phyloP scores from a whole-genome alignment of 64 coral and sea anemone species.

The Stichodactyla helianthus region DNA sequence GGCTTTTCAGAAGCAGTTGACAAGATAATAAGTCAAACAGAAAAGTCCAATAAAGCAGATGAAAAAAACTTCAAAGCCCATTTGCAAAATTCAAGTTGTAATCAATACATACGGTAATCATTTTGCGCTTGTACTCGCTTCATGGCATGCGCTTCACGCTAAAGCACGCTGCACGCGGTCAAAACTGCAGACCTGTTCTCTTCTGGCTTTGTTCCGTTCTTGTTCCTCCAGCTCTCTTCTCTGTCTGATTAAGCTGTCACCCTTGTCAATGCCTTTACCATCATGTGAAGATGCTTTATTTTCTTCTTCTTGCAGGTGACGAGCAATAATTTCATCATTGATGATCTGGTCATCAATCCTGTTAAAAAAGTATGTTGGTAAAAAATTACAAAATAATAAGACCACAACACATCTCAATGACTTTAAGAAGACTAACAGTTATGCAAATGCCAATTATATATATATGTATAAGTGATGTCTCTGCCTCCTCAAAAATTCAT shows the following conservation, averaged over 20 bases:
- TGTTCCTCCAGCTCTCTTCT: slow-evolving; percentile 16
- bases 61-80: too few relatives aligned
- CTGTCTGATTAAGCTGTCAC: slow-evolving; percentile 20
- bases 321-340: slow-evolving; percentile 43
- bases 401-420: too few relatives aligned
- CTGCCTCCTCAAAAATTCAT: too few relatives aligned
- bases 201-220: slow-evolving; percentile 26
- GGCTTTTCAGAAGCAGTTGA: too few relatives aligned
- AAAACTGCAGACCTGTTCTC: slow-evolving; percentile 39
- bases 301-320: slow-evolving; percentile 38
- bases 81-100: background rate
- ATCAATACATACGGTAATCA: slow-evolving; percentile 1
- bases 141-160: slow-evolving; percentile 15
- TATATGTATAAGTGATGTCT: too few relatives aligned
- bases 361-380: background rate
- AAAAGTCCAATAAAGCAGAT: too few relatives aligned
- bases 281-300: slow-evolving; percentile 14
- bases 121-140: slow-evolving; percentile 16
- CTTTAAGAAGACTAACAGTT: too few relatives aligned
- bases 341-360: slow-evolving; percentile 39
- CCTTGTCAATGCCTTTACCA: slow-evolving; percentile 11
- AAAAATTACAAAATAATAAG: background rate
- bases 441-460: too few relatives aligned
- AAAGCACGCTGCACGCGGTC: slow-evolving; percentile 20
- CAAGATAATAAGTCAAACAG: too few relatives aligned